A percentile compares a stretch with the other conserved stretches of the same genome.
phyloP scores from a whole-genome alignment of 2,797 vertebrate genomes.

The Periophthalmus magnuspinnatus region DNA sequence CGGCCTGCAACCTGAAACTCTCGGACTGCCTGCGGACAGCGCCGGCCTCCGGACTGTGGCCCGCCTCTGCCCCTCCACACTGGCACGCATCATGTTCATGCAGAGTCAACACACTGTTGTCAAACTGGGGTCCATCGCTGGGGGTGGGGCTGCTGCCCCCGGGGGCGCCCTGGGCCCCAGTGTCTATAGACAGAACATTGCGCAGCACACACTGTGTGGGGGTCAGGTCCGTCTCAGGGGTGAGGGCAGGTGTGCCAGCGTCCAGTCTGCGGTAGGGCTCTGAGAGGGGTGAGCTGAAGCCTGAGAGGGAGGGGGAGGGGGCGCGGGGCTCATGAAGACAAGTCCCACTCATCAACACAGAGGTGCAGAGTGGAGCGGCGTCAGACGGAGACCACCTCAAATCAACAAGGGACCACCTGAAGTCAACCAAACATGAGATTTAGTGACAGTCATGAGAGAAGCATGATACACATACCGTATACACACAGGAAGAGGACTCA shows the following conservation, averaged over 20 bases:
- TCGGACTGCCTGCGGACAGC: slow-evolving; percentile 76
- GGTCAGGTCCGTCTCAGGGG: slow-evolving; percentile 90
- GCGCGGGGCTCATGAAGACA: slow-evolving; percentile 91
- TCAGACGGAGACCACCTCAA: slow-evolving; percentile 52
- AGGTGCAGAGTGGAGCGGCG: slow-evolving; percentile 62
- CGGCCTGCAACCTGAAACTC: slow-evolving; percentile 82
- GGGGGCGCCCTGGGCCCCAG: slow-evolving; percentile 69
- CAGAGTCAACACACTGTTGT: slow-evolving; percentile 86
- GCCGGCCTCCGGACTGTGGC: slow-evolving; percentile 67
- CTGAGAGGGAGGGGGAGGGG: slow-evolving; percentile 89
- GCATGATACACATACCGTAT: not conserved
- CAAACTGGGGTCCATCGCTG: slow-evolving; percentile 82
- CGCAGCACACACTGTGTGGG: slow-evolving; percentile 92
- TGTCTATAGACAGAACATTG: slow-evolving; percentile 87
- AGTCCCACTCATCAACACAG: slow-evolving; percentile 82
- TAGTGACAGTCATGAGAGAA: not conserved
- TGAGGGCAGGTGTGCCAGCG: slow-evolving; percentile 88
- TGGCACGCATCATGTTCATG: slow-evolving; percentile 79
- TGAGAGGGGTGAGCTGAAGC: slow-evolving; percentile 83
- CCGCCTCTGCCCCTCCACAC: slow-evolving; percentile 66
- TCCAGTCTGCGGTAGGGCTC: slow-evolving; percentile 86
- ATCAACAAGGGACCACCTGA: slow-evolving; percentile 44
- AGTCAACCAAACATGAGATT: slow-evolving; percentile 26
- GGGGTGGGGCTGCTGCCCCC: slow-evolving; percentile 76
- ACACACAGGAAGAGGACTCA: not conserved